Evolutionary conservation across 2,888 invertebrate genomes (phyloP).

Genomic region (Gastracanthus pulcherrimus): DNA sequence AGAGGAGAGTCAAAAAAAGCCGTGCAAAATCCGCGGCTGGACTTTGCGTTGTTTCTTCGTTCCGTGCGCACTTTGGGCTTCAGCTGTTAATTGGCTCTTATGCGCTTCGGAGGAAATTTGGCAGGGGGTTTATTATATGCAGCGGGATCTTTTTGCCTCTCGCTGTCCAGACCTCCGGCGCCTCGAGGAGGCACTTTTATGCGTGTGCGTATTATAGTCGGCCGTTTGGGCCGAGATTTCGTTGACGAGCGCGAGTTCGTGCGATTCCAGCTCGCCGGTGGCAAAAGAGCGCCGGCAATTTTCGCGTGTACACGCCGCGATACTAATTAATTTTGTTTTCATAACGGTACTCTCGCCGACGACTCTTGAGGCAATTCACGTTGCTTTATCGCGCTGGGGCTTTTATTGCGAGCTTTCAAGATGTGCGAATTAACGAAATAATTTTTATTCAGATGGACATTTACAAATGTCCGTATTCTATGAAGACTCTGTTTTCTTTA

Average conservation of each 20-base stretch:
- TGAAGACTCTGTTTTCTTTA: too few relatives aligned
- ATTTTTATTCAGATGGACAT: too few relatives aligned
- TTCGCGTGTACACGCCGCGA: background rate
- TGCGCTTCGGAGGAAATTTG: slow-evolving; percentile 26
- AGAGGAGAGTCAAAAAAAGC: slow-evolving; percentile 18
- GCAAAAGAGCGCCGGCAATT: too few relatives aligned
- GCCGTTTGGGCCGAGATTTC: too few relatives aligned
- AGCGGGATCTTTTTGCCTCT: background rate
- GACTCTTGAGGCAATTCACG: too few relatives aligned
- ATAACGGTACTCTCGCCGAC: slow-evolving; percentile 25
- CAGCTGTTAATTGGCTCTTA: slow-evolving; percentile 40
- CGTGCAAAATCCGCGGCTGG: slow-evolving; percentile 37
- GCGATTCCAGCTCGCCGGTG: too few relatives aligned
- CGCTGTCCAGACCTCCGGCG: too few relatives aligned
- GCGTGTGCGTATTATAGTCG: background rate
- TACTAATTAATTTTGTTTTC: slow-evolving; percentile 42
- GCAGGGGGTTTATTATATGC: slow-evolving; percentile 37
- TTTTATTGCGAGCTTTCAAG: background rate
- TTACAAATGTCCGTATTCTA: too few relatives aligned
- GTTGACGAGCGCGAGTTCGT: background rate
- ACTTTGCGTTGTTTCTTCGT: slow-evolving; percentile 15
- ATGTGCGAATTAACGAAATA: slow-evolving; percentile 7
- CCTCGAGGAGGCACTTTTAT: background rate
- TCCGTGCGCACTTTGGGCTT: background rate
- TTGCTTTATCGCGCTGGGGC: too few relatives aligned